A percentile compares a stretch with the other conserved stretches of the same genome.
Conservation (phyloP, 1,140 invertebrate genomes). For the Eriosoma lanigerum region DNA sequence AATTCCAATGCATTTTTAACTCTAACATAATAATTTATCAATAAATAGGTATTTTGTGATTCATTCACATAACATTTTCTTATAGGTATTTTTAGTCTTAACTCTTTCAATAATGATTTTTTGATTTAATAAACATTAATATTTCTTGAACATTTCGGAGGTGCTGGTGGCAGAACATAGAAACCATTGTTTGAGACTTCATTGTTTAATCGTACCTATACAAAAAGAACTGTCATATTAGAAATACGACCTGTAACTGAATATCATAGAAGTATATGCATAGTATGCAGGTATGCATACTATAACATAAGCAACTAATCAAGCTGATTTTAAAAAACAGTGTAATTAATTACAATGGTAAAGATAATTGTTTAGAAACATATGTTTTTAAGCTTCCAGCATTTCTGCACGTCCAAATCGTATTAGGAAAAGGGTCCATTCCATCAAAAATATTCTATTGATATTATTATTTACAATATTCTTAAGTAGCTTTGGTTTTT, state of each 20-base stretch:
- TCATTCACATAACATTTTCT: not conserved
- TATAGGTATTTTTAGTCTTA: conserved; percentile 61
- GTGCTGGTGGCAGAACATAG: not conserved
- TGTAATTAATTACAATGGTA: conserved; percentile 55
- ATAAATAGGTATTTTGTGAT: not conserved
- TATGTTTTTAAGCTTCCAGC: conserved; percentile 12
- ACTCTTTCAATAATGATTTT: conserved; percentile 68
- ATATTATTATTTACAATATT: not conserved
- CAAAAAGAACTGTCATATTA: conserved; percentile 53
- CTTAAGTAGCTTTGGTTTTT: too few relatives aligned
- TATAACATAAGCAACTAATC: conserved; percentile 61
- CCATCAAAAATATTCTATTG: not conserved
- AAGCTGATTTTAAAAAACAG: conserved; percentile 56
- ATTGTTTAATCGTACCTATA: conserved; percentile 40
- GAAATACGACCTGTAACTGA: conserved; percentile 53
- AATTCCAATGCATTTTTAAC: not conserved
- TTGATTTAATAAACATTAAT: conserved; percentile 61
- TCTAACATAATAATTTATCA: not conserved
- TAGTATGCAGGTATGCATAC: conserved; percentile 62
- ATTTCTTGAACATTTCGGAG: conserved; percentile 32
- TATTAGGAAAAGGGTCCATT: not conserved
- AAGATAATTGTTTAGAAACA: not conserved
- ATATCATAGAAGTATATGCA: conserved; percentile 61
- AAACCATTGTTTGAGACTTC: conserved; percentile 9
- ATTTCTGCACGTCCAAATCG: conserved; percentile 10